Base-by-base conservation (phyloP, 2,888 invertebrate genomes). In the Leptarthrus brevirostris region DNA sequence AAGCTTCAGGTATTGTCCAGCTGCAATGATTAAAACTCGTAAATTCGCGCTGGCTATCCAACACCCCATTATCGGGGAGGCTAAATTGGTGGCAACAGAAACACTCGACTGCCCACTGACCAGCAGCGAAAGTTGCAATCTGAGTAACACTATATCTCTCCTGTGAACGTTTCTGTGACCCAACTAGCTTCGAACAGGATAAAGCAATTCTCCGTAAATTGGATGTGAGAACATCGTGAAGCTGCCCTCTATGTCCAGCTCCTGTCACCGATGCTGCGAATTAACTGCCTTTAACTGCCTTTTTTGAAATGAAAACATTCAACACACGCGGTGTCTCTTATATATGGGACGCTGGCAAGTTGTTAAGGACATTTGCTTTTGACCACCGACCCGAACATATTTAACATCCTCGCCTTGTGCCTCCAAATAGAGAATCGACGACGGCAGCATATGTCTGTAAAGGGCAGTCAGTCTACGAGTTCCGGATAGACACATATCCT, bases 301-400 rank as follows among this genome's bases (percentile, higher is more conserved):
- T 71, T 71, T 71, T 71, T 71, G 75, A 77, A 79, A 79, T 79
- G 78, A 79, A 79, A 79, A 78, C 78, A 79, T 79, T 79, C 77
- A 77, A 72, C 78, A 76, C 78, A 79, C 78, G 77, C 78, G 78
- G 78, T 77, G 78, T 77, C 77, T 54, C 52, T 71, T 71, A 71
- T 71, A 53, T 71, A 71, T 71, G 71, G n/a, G 71, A 71, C 54
- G 54, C 54, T 54, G 69, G 71, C 54, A 54, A 71, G 71, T 71
- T 71, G 71, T 71, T 71, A 71, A 71, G 71, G 71, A 71, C 71
- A 71, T 71, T 71, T 71, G 71, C 71, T 71, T 71, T 71, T 71
- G 54, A 71, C 71, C 71, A 54, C 71, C 71, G 54, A 54, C 71
- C 71, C 54, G 54, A 71, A 71, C 54, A 71, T 69, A 69, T 69